A percentile compares a stretch with the other conserved stretches of the same genome.
These are phyloP conservation scores for Leistus spinibarbis DNA, from an alignment of 2,888 invertebrate species.

Conservation along the genomic window DNA sequence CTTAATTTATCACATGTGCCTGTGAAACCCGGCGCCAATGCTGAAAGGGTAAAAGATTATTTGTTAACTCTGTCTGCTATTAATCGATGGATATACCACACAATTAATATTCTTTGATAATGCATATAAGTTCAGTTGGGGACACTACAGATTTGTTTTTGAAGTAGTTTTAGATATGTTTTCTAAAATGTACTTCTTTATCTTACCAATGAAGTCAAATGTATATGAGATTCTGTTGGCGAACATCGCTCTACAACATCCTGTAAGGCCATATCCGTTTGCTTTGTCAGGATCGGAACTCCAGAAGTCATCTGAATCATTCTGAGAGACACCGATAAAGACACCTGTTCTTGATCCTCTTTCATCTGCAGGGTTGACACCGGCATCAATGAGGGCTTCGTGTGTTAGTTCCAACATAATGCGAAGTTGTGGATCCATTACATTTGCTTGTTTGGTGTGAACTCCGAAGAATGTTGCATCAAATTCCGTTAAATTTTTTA, in stretches of 20 bases:
- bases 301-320: conserved; percentile 90
- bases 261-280: conserved; percentile 90
- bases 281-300: conserved; percentile 84
- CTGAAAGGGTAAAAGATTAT: too few relatives aligned
- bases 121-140: too few relatives aligned
- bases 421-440: conserved; percentile 91
- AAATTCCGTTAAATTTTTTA: conserved; percentile 80
- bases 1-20: too few relatives aligned
- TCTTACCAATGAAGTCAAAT: conserved; percentile 83
- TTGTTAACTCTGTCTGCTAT: too few relatives aligned
- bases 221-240: conserved; percentile 95
- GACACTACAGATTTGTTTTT: too few relatives aligned
- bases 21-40: too few relatives aligned
- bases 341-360: conserved; percentile 92
- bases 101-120: too few relatives aligned
- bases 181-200: neutral
- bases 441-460: conserved; percentile 88
- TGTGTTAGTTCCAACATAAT: conserved; percentile 90
- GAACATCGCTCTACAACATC: conserved; percentile 96
- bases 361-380: conserved; percentile 79
- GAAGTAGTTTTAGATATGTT: neutral
- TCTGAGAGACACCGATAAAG: conserved; percentile 88
- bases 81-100: too few relatives aligned
- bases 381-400: conserved; percentile 90
- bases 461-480: conserved; percentile 92